Percentiles rank a stretch among this genome's conserved stretches.
phyloP scores from a whole-genome alignment of 2,113 vertebrate species.

The Eulemur rufifrons region DNA sequence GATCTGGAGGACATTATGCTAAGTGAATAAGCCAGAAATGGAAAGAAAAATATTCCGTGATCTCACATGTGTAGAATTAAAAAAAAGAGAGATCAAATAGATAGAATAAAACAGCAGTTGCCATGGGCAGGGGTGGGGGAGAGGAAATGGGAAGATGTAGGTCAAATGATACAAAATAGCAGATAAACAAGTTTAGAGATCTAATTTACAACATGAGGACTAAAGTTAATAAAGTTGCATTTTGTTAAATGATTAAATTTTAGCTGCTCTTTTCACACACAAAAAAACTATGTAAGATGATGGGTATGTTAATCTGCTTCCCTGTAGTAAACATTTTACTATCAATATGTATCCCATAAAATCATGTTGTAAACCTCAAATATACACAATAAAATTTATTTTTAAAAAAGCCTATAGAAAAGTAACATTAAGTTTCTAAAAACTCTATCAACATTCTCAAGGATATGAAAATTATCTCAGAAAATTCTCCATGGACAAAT shows the following conservation, averaged over 20 bases:
- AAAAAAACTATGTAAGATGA: background rate
- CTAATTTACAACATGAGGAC: background rate
- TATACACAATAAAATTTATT: background rate
- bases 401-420: slow-evolving; percentile 30
- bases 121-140: background rate
- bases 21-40: background rate
- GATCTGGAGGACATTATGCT: background rate
- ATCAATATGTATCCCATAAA: background rate
- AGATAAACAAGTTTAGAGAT: background rate
- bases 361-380: background rate
- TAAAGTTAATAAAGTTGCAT: background rate
- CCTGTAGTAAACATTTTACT: background rate
- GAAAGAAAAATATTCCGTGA: background rate
- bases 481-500: slow-evolving; percentile 43
- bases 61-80: background rate
- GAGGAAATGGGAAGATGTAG: background rate
- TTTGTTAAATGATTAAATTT: background rate
- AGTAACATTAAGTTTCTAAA: slow-evolving; percentile 38
- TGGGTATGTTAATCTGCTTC: background rate
- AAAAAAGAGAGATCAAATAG: background rate
- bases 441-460: slow-evolving; percentile 62
- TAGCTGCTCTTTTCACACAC: background rate
- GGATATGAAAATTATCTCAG: slow-evolving; percentile 52
- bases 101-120: background rate
- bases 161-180: background rate